Conservation (phyloP, 2,888 invertebrate genomes). For the Drosophila mettleri region DNA sequence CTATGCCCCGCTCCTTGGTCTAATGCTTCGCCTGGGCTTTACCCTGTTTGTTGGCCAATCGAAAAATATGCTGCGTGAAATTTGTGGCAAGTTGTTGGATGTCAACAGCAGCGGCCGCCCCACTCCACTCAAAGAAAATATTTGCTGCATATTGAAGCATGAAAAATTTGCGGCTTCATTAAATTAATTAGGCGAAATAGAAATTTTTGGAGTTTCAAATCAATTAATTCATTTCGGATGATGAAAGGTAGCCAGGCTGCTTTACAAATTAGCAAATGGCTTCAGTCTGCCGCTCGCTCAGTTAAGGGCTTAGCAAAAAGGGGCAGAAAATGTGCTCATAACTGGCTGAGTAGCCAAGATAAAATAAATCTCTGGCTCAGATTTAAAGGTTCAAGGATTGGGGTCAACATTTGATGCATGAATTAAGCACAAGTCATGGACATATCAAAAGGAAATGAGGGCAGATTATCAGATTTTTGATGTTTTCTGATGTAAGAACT, state of each 20-base stretch:
- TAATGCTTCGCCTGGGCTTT: not conserved
- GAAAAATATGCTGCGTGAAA: conserved; percentile 58
- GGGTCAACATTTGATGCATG: not conserved
- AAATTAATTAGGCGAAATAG: conserved; percentile 62
- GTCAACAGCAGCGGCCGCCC: conserved; percentile 14
- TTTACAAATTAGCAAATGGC: not conserved
- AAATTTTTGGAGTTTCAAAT: conserved; percentile 6
- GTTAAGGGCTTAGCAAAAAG: too few relatives aligned
- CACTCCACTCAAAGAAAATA: conserved; percentile 12
- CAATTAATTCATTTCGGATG: not conserved
- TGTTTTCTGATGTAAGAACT: conserved; percentile 51
- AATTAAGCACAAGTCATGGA: conserved; percentile 1
- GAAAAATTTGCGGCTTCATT: conserved; percentile 56
- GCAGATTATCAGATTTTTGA: conserved; percentile 36
- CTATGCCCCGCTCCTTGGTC: not conserved
- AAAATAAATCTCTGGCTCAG: not conserved
- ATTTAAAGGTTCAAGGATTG: not conserved
- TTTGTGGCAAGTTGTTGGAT: conserved; percentile 61
- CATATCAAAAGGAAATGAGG: not conserved
- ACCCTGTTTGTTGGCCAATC: conserved; percentile 6
- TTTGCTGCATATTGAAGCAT: conserved; percentile 57
- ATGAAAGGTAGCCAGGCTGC: not conserved
- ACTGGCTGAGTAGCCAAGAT: too few relatives aligned
- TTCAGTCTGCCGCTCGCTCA: not conserved
- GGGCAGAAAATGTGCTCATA: too few relatives aligned